Base-by-base conservation (phyloP, 2,113 vertebrate genomes). In the Muscicapa adusta region DNA sequence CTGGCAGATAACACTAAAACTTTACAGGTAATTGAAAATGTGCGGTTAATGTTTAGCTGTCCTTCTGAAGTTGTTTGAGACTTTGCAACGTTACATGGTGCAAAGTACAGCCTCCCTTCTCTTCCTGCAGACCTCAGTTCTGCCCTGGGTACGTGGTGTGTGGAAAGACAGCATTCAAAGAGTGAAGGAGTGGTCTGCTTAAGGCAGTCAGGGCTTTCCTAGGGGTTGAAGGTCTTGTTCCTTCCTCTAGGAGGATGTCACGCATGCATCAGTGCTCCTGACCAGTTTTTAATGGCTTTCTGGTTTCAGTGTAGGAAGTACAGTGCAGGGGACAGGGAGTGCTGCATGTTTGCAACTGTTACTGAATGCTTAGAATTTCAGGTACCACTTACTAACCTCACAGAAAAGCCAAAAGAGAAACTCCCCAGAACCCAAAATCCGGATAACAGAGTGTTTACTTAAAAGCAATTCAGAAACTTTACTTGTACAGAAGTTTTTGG, bases 41-140 rank as follows among this genome's bases (percentile, higher is more conserved):
- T 33, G 0, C 34, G 61, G 92, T 90, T 94, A 85, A 88, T 91
- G n/a, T 93, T 96, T 94, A 93, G 50, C 75, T 42, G 18, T 31
- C 15, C 47, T 79, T 26, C 6, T 58, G 36, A 70, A 68, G 24
- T 53, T 70, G 7, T 19, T 38, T 12, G 14, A 65, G 51, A 45
- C 53, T 89, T 91, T 7, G 20, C 25, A 54, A 3, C 14, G 12
- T 45, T 61, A 2, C 14, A 1, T 22, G 22, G 87, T 67, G 29
- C 53, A 53, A 81, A 66, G 76, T 85, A 62, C 57, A 84, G 4
- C 25, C 12, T 94, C 25, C 5, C 8, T 89, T 94, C 33, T 74
- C 47, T 14, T 90, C 26, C 57, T 2, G 0, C 14, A 25, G 60
- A 28, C 26, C 26, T 89, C 23, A 6, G 14, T 6, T 74, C 36